Evolutionary conservation across 2,113 vertebrate species (phyloP).

Genomic region (Rhinoderma darwinii): DNA sequence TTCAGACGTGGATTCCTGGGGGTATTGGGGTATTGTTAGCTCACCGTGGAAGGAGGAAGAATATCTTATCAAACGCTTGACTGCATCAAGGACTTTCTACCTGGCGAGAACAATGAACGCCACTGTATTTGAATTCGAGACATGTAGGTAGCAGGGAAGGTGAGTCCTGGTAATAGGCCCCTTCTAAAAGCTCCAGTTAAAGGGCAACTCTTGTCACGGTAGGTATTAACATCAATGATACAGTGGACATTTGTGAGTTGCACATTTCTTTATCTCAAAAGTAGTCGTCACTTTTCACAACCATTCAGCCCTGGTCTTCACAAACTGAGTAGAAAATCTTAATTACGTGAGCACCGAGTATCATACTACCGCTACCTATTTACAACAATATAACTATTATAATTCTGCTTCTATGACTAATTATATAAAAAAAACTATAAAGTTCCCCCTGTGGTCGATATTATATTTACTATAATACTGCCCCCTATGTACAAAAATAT

Average conservation of each 20-base stretch:
- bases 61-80: conserved; percentile 65
- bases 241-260: neutral
- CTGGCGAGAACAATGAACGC: conserved; percentile 61
- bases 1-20: conserved; percentile 63
- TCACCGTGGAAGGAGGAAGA: conserved; percentile 65
- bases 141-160: conserved; percentile 3
- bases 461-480: too few species aligned
- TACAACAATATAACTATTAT: too few species aligned
- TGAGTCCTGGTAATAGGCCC: conserved; percentile 10
- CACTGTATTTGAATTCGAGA: conserved; percentile 3
- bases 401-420: too few species aligned
- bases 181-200: neutral
- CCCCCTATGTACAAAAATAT: too few species aligned
- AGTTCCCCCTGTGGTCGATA: too few species aligned
- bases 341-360: too few species aligned
- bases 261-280: neutral
- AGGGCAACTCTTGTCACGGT: neutral
- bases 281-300: neutral
- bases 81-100: conserved; percentile 63
- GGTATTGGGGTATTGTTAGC: conserved; percentile 62
- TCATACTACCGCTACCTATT: too few species aligned
- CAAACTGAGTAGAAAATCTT: too few species aligned
- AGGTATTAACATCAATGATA: neutral
- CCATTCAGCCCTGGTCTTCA: neutral
- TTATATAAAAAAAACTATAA: too few species aligned